Evolutionary conservation across 2,113 vertebrate species (phyloP).

Genomic region (Alethe castanea): DNA sequence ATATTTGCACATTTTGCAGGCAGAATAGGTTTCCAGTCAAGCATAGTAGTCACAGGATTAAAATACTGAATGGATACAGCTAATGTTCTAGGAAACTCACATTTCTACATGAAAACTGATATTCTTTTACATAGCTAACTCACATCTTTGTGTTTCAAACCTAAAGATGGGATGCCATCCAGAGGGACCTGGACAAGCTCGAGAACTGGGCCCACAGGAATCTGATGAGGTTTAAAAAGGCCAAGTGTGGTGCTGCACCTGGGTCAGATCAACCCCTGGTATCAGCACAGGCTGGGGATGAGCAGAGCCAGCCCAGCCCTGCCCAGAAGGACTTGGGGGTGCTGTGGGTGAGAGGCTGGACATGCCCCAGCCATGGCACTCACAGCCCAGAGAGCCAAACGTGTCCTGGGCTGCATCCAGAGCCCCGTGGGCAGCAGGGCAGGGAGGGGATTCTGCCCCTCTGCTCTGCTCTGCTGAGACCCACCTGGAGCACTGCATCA

Average conservation of each 20-base stretch:
- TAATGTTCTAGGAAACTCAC: neutral
- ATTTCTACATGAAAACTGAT: neutral
- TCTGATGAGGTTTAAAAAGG: no score
- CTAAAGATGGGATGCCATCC: neutral
- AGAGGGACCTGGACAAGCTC: no score
- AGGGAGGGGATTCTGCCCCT: neutral
- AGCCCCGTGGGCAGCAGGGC: neutral
- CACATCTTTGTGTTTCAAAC: neutral
- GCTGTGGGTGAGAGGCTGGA: no score
- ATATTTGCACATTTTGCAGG: neutral
- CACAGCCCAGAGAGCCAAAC: no score
- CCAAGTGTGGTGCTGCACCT: no score
- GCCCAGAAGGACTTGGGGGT: neutral
- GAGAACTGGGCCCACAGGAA: no score
- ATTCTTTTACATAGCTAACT: neutral
- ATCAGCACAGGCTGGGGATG: neutral
- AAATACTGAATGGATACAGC: neutral
- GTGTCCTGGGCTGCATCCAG: no score
- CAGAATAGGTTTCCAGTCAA: neutral
- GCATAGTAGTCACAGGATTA: neutral
- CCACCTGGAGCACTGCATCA: neutral
- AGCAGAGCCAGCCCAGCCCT: neutral
- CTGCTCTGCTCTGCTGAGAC: neutral
- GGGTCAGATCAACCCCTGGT: accelerated
- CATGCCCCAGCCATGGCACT: no score